These are phyloP conservation scores for Aurelia aurita DNA, from an alignment of 30 jellyfish, hydroid and myxozoan genomes.

Conservation along the genomic window DNA sequence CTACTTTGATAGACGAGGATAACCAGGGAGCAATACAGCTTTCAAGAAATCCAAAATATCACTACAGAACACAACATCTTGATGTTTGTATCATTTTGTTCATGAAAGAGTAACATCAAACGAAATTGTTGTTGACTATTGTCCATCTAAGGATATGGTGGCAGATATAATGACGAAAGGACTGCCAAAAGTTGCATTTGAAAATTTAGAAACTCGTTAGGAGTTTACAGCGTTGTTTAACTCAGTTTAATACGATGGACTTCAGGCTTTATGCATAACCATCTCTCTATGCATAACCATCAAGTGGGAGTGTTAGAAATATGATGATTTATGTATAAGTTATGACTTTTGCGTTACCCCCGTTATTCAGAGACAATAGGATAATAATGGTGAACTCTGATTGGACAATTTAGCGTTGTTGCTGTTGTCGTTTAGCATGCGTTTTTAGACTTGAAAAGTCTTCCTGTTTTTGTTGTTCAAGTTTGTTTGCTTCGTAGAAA, in stretches of 20 bases:
- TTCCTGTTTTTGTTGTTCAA: too few species aligned
- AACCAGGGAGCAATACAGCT: conserved; percentile 8
- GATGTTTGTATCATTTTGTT: conserved; percentile 19
- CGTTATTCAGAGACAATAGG: too few species aligned
- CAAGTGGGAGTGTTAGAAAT: too few species aligned
- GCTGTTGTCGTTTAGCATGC: too few species aligned
- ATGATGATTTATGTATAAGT: too few species aligned
- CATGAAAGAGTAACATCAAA: conserved; percentile 32
- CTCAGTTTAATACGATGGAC: neutral
- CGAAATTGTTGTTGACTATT: conserved; percentile 32
- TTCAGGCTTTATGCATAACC: too few species aligned
- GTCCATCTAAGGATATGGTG: conserved; percentile 57
- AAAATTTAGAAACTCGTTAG: conserved; percentile 14
- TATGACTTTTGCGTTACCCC: too few species aligned
- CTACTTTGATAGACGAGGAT: conserved; percentile 19
- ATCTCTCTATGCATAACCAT: too few species aligned
- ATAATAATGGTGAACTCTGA: too few species aligned
- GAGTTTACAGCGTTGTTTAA: conserved; percentile 35
- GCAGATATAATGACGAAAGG: conserved; percentile 45
- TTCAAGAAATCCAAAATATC: conserved; percentile 40
- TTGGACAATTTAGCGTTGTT: too few species aligned
- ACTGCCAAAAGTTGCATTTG: conserved; percentile 43
- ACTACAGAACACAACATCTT: conserved; percentile 41
- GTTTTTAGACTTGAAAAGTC: too few species aligned
- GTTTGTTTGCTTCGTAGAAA: too few species aligned